Percentiles rank a stretch among this genome's conserved stretches.
phyloP scores from a whole-genome alignment of 2,888 invertebrate genomes.

The Nineta flava region DNA sequence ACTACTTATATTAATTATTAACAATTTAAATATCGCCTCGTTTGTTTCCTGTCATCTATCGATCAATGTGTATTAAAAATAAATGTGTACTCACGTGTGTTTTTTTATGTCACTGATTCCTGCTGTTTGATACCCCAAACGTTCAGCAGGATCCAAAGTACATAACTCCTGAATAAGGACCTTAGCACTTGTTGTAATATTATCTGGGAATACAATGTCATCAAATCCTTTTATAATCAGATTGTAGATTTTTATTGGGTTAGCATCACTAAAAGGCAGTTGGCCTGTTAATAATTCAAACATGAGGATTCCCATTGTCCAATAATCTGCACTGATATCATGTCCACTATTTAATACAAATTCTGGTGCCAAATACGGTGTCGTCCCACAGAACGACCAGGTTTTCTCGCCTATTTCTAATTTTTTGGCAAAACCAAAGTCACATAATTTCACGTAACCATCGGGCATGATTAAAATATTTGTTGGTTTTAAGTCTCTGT shows the following conservation, averaged over 20 bases:
- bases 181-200: constrained; percentile 85
- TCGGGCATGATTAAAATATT: constrained; percentile 82
- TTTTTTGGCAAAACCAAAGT: no score
- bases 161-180: constrained; percentile 93
- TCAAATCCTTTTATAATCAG: constrained; percentile 97
- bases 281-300: constrained; percentile 92
- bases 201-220: constrained; percentile 91
- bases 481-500: constrained; percentile 83
- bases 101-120: constrained; percentile 96
- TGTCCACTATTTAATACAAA: no score
- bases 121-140: constrained; percentile 89
- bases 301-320: constrained; percentile 98
- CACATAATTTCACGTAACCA: constrained; percentile 95
- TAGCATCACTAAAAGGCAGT: constrained; percentile 88
- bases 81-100: constrained; percentile 59
- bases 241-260: constrained; percentile 99
- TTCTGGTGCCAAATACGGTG: constrained; percentile 97
- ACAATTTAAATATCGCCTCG: no score
- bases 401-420: constrained; percentile 89
- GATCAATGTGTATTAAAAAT: no score
- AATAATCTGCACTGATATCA: constrained; percentile 97
- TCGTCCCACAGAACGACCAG: constrained; percentile 99
- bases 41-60: no score
- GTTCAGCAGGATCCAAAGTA: constrained; percentile 90
- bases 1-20: no score